phyloP scores from a whole-genome alignment of 1,140 invertebrate genomes.

The Ephestia elutella region DNA sequence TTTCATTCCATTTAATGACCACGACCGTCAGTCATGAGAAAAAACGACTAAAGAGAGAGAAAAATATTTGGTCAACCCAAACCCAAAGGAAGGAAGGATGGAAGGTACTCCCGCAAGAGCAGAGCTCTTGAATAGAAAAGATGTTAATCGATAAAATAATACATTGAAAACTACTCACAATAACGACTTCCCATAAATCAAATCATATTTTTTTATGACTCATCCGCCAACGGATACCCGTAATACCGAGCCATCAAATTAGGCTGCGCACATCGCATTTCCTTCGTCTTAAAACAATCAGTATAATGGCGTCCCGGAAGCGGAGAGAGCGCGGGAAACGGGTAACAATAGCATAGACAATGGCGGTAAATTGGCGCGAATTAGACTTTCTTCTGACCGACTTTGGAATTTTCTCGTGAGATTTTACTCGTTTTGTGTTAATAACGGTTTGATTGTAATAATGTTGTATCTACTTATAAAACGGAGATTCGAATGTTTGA shows the following conservation, averaged over 20 bases:
- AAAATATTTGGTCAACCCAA: too few species aligned
- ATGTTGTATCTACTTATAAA: too few species aligned
- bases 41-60: too few species aligned
- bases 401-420: background rate
- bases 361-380: constrained; percentile 13
- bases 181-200: background rate
- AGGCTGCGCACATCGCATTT: constrained; percentile 2
- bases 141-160: background rate
- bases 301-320: constrained; percentile 7
- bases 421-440: background rate
- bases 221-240: background rate
- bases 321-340: constrained; percentile 9
- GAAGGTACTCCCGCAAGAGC: too few species aligned
- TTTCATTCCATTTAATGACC: too few species aligned
- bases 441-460: too few species aligned
- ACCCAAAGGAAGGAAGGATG: too few species aligned
- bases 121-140: too few species aligned
- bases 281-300: constrained; percentile 11
- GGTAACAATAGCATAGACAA: constrained; percentile 17
- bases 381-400: constrained; percentile 3
- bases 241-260: background rate
- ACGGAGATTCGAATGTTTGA: too few species aligned
- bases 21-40: too few species aligned
- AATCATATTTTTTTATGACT: background rate
- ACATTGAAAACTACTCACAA: background rate